Base-by-base conservation (phyloP, 2,797 vertebrate species). In the Tachyglossus aculeatus region DNA sequence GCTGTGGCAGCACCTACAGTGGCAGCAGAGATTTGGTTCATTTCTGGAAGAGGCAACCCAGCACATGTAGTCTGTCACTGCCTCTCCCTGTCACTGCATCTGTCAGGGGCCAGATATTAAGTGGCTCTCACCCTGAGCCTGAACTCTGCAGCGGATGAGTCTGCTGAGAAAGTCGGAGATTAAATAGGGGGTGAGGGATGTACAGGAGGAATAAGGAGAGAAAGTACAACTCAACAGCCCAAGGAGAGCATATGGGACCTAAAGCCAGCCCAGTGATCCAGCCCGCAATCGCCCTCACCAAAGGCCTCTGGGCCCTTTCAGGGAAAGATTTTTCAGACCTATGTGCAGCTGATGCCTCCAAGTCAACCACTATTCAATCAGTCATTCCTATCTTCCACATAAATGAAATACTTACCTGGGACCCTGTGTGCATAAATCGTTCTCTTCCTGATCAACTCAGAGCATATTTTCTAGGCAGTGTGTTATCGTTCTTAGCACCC, bases 101-200 rank as follows among this genome's bases (percentile, higher is more conserved):
- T 41, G 65, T 32, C 44, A 22, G 22, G 0, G 0, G 13, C 5
- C 3, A 21, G 9, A 37, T 27, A 19, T 54, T 32, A 27, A 14
- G 12, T 3, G 36, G 56, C 51, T 54, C 41, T 37, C 47, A 47
- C 0, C 6, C 29, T 9, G 44, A 48, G 22, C 44, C 13, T 36
- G 13, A 8, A 1, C 9, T 12, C 1, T 53, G 1, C 1, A 55
- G n/a, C n/a, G 40, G 13, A 34, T 48, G 22, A 60, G 0, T 15
- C 56, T 56, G 39, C 5, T 27, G 25, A 29, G 24, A 47, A 29
- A 27, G 29, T 18, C 45, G 25, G 31, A 48, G 45, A 29, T 18
- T 24, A 22, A 47, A 25, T 6, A 11, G 1, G 1, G 25, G 5
- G 15, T 18, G 45, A 10, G 25, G 45, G 15, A 47, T 45, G 13